Conservation (phyloP, 2,888 invertebrate species). For the Macrophya alboannulata region DNA sequence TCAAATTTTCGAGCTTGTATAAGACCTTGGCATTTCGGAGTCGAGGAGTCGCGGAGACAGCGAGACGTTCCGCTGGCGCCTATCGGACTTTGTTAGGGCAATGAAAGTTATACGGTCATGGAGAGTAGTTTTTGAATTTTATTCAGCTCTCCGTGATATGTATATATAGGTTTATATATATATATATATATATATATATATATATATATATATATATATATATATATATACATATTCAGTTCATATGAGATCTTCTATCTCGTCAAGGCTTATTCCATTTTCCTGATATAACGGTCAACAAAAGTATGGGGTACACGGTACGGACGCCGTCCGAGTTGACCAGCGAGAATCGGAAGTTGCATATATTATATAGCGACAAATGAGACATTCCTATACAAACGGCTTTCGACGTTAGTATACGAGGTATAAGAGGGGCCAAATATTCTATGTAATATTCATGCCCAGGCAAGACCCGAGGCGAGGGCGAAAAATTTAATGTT, state of each 20-base stretch:
- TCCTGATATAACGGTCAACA: constrained; percentile 16
- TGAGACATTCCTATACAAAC: constrained; percentile 53
- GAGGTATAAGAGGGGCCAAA: constrained; percentile 31
- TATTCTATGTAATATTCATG: constrained; percentile 53
- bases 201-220: too few relatives aligned
- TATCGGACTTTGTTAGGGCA: constrained; percentile 26
- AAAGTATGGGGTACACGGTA: background rate
- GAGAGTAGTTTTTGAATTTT: constrained; percentile 2
- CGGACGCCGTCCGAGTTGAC: constrained; percentile 1
- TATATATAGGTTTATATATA: too few relatives aligned
- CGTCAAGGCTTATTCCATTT: background rate
- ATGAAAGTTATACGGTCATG: constrained; percentile 30
- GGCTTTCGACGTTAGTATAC: constrained; percentile 32
- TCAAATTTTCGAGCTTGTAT: background rate
- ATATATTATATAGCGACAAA: constrained; percentile 48
- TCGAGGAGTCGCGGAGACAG: background rate
- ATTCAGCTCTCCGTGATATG: background rate
- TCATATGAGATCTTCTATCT: constrained; percentile 22
- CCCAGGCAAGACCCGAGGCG: constrained; percentile 1
- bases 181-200: background rate
- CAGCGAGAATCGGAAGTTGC: constrained; percentile 51
- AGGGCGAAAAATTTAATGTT: constrained; percentile 49
- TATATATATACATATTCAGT: background rate
- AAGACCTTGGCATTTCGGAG: background rate
- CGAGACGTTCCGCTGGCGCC: constrained; percentile 27